Percentiles rank a stretch among this genome's conserved stretches.
Conservation (phyloP, 2,797 vertebrate genomes). For the Takifugu rubripes region DNA sequence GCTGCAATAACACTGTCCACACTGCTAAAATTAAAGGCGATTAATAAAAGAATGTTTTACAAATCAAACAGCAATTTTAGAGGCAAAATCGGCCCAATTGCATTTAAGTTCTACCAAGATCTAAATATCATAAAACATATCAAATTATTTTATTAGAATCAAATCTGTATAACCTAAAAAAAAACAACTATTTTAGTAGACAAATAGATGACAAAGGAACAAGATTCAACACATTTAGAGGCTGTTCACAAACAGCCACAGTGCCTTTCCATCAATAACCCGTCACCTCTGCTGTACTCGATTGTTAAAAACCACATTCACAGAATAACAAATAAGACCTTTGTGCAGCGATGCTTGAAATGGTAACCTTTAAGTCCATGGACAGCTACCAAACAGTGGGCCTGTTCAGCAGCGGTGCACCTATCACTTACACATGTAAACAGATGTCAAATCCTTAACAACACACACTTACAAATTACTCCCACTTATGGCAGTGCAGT, state of each 20-base stretch:
- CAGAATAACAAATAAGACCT: slow-evolving; percentile 64
- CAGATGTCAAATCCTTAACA: slow-evolving; percentile 64
- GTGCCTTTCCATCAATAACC: slow-evolving; percentile 59
- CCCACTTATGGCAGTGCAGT: slow-evolving; percentile 36
- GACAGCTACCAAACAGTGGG: slow-evolving; percentile 53
- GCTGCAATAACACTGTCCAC: slow-evolving; percentile 50
- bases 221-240: not conserved
- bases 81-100: not conserved
- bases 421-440: slow-evolving; percentile 68
- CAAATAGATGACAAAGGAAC: not conserved
- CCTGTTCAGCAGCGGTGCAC: slow-evolving; percentile 47
- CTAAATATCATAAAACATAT: slow-evolving; percentile 17
- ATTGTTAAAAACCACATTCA: slow-evolving; percentile 58
- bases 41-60: slow-evolving; percentile 30
- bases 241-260: slow-evolving; percentile 42
- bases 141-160: slow-evolving; percentile 15
- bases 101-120: slow-evolving; percentile 8
- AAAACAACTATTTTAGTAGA: not conserved
- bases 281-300: slow-evolving; percentile 46
- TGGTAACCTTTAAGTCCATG: slow-evolving; percentile 70
- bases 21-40: slow-evolving; percentile 43
- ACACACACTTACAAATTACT: slow-evolving; percentile 45
- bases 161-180: not conserved
- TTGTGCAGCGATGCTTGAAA: slow-evolving; percentile 67
- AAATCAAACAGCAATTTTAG: slow-evolving; percentile 6